phyloP scores from a whole-genome alignment of 2,113 vertebrate species.

The Stictonetta naevosa region DNA sequence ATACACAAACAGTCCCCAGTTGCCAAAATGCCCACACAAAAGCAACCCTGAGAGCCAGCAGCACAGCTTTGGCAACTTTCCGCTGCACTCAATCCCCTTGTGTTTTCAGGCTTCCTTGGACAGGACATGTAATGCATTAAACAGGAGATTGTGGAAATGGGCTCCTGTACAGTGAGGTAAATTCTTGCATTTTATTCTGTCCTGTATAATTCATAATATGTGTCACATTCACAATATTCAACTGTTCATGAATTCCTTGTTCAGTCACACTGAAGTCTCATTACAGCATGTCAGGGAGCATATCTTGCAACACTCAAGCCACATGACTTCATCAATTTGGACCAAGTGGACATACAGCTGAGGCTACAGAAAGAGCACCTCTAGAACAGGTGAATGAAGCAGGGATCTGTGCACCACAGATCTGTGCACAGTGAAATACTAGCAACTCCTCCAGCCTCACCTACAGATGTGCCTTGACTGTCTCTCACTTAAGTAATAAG shows the following conservation, averaged over 20 bases:
- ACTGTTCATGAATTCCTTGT: neutral
- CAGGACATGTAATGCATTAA: neutral
- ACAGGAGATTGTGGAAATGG: neutral
- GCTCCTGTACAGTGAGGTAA: neutral
- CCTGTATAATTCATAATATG: neutral
- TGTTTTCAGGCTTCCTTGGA: neutral
- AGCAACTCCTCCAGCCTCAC: neutral
- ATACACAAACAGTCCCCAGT: neutral
- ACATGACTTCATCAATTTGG: neutral
- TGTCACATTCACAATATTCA: neutral
- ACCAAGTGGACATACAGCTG: rapidly evolving
- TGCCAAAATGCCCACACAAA: neutral
- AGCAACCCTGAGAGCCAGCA: neutral
- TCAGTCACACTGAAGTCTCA: neutral
- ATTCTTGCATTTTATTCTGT: neutral
- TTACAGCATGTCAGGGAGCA: neutral
- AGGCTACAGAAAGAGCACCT: neutral
- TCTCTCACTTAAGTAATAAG: neutral
- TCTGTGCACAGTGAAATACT: neutral
- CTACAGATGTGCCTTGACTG: neutral
- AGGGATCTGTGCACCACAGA: neutral
- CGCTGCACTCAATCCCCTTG: neutral
- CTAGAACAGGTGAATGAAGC: neutral
- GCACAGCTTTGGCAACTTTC: rapidly evolving
- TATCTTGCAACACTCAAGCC: neutral